phyloP scores from a whole-genome alignment of 2,113 vertebrate genomes.

The Rhinichthys klamathensis region DNA sequence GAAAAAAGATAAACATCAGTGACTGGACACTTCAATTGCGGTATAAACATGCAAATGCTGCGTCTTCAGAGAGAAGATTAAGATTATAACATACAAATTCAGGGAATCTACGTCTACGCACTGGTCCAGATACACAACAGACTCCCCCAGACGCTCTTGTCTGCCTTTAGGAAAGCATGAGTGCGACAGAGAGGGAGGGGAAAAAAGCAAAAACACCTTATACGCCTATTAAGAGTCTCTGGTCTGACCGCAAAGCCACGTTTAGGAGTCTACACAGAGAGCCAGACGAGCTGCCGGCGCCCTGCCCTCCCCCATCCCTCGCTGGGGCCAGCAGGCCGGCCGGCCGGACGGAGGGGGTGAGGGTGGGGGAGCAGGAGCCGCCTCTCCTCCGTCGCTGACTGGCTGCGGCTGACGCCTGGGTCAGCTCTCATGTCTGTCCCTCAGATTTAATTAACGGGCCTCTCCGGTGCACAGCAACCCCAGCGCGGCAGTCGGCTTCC shows the following conservation, averaged over 20 bases:
- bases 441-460: slow-evolving; percentile 84
- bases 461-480: slow-evolving; percentile 63
- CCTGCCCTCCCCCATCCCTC: slow-evolving; percentile 58
- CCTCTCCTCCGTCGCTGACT: slow-evolving; percentile 52
- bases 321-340: slow-evolving; percentile 63
- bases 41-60: background rate
- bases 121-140: slow-evolving; percentile 53
- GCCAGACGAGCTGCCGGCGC: slow-evolving; percentile 80
- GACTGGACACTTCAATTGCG: background rate
- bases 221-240: slow-evolving; percentile 78
- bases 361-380: slow-evolving; percentile 30
- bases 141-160: slow-evolving; percentile 55
- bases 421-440: slow-evolving; percentile 79
- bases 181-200: slow-evolving; percentile 27
- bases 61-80: slow-evolving; percentile 45
- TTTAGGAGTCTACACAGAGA: slow-evolving; percentile 81
- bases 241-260: slow-evolving; percentile 80
- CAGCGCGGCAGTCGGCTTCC: slow-evolving; percentile 73
- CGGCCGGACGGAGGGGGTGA: slow-evolving; percentile 41
- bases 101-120: background rate
- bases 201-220: slow-evolving; percentile 72
- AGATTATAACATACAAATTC: slow-evolving; percentile 42
- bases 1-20: slow-evolving; percentile 2
- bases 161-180: slow-evolving; percentile 32
- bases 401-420: slow-evolving; percentile 69